Evolutionary conservation across 2,888 invertebrate species (phyloP).

Genomic region (Lydus trimaculatus): DNA sequence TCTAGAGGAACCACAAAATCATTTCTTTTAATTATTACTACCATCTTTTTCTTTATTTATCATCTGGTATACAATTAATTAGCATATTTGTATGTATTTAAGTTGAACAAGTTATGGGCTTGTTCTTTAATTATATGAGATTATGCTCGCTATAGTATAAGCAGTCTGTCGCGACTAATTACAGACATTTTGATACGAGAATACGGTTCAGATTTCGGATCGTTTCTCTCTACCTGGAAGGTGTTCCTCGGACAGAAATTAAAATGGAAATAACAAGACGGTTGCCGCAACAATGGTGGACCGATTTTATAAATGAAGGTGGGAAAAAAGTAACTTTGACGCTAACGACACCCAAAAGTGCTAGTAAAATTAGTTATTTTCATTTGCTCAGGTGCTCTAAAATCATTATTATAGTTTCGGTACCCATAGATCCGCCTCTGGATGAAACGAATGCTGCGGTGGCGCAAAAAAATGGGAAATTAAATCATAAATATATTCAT

Average conservation of each 20-base stretch:
- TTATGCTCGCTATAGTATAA: background rate
- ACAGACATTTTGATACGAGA: constrained; percentile 9
- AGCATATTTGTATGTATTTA: constrained; percentile 7
- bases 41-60: background rate
- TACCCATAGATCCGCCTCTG: no score
- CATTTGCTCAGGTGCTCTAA: no score
- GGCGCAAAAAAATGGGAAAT: background rate
- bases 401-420: no score
- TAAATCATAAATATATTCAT: constrained; percentile 1
- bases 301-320: background rate
- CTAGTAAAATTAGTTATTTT: no score
- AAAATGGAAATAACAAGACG: constrained; percentile 6
- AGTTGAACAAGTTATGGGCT: constrained; percentile 3
- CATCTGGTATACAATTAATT: background rate
- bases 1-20: background rate
- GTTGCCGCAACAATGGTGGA: background rate
- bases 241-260: constrained; percentile 1
- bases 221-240: constrained; percentile 2
- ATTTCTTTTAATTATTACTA: constrained; percentile 5
- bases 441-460: background rate
- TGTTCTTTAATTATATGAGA: constrained; percentile 8
- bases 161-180: constrained; percentile 7
- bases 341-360: no score
- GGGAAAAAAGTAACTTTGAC: no score
- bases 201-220: background rate